Evolutionary conservation across 1,140 invertebrate genomes (phyloP), one percentile per base, ranked within the genome.

Genomic region (Drosophila nigromelanica): DNA sequence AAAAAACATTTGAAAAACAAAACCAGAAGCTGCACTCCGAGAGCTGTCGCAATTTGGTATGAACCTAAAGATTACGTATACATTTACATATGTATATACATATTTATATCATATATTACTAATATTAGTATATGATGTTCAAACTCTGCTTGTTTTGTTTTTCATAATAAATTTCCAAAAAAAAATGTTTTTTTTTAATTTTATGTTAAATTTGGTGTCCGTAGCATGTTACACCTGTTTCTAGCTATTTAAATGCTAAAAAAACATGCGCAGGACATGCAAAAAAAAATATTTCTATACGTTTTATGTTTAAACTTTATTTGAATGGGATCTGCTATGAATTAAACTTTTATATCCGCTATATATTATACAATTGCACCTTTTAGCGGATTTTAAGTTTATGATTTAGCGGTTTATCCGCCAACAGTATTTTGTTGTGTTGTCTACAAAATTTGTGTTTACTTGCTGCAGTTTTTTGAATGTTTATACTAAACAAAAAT

Each of bases 41-140:
- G 81, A 92, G 91, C 80, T 92, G 91, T 92, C 91, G 90, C 90
- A 91, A 91, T 83, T 91, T 92, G 91, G 91, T 92, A 92, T 92
- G 90, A 73, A 83, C 79, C 80, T 72, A 71, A 52, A 50, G 59
- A 60, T 45, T 35, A 27, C 37, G 6, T 58, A n/a, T 24, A 24
- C 21, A 4, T 24, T 24, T 37, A 43, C 45, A 52, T 37, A 54
- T 67, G 14, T 62, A 30, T 51, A 58, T 58, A 43, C 52, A 52
- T 50, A 64, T 69, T 70, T 63, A 64, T 21, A 50, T 35, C 48
- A 48, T 56, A 68, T 68, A 67, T 58, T 75, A 70, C 43, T 59
- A 73, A 76, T 27, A 27, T 67, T 73, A 73, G 10, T 59, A 72
- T 77, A 77, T 76, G 64, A 78, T 81, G 63, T 58, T 74, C 52